Evolutionary conservation across 2,888 invertebrate species (phyloP).

Genomic region (Lasioglossum pauxillum): DNA sequence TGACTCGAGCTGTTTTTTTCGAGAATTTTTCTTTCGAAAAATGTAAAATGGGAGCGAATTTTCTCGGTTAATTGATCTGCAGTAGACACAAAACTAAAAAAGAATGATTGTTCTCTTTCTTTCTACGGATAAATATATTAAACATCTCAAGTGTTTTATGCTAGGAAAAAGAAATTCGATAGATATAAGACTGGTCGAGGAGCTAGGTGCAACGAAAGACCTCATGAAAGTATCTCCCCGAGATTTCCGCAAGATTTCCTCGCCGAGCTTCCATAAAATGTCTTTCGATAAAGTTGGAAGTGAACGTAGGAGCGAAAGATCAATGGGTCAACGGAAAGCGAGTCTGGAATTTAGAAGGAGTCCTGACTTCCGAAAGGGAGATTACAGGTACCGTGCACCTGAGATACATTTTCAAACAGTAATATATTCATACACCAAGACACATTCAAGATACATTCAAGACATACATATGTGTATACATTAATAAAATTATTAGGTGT

Average conservation of each 20-base stretch:
- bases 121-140: conserved; percentile 53
- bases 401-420: neutral
- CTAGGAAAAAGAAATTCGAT: conserved; percentile 81
- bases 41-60: neutral
- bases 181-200: conserved; percentile 79
- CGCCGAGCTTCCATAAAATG: conserved; percentile 82
- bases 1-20: neutral
- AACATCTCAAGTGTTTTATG: conserved; percentile 77
- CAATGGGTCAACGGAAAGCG: conserved; percentile 79
- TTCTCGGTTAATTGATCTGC: neutral
- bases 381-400: conserved; percentile 75
- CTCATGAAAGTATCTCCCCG: conserved; percentile 77
- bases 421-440: neutral
- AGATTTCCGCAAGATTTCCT: conserved; percentile 80
- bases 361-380: conserved; percentile 81
- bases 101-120: neutral
- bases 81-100: neutral
- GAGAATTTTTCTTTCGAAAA: neutral
- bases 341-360: conserved; percentile 81
- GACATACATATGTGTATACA: neutral
- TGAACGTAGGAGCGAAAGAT: conserved; percentile 78
- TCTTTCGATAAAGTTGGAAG: conserved; percentile 81
- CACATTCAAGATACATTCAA: too few species aligned
- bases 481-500: neutral
- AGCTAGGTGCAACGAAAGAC: conserved; percentile 75